Conservation (phyloP, 2,797 vertebrate species). For the Loriculus beryllinus region DNA sequence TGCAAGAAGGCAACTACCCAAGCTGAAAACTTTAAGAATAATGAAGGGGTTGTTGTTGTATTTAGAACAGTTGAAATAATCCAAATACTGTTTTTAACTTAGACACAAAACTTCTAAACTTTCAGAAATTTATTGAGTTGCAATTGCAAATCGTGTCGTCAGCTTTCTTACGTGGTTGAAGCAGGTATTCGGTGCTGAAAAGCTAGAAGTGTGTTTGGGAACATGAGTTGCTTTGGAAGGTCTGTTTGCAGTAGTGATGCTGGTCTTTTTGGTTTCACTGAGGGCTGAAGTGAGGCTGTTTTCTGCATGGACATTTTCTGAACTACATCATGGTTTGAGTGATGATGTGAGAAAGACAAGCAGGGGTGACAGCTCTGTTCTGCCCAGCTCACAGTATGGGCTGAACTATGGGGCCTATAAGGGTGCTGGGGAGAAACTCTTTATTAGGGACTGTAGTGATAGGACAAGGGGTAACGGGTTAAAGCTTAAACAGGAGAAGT, state of each 20-base stretch:
- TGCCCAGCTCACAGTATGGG: rapidly evolving
- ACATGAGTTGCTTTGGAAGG: rapidly evolving
- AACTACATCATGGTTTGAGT: rapidly evolving
- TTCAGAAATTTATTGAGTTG: not conserved
- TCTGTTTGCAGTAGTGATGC: not conserved
- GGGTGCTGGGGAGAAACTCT: no score
- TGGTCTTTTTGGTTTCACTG: not conserved
- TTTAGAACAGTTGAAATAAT: not conserved
- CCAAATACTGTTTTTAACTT: not conserved
- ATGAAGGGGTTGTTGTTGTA: not conserved
- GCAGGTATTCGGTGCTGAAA: not conserved
- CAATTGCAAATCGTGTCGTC: rapidly evolving
- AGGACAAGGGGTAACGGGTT: no score
- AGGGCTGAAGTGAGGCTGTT: not conserved
- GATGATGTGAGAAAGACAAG: not conserved
- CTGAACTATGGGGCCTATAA: not conserved
- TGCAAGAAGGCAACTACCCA: not conserved
- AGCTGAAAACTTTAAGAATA: not conserved
- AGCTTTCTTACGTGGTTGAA: not conserved
- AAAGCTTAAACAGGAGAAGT: no score
- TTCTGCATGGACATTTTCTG: not conserved
- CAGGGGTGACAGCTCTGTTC: rapidly evolving
- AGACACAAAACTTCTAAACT: not conserved
- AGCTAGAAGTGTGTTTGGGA: not conserved
- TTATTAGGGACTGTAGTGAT: no score